Conservation (phyloP, 2,113 vertebrate genomes). For the Tinamus guttatus region DNA sequence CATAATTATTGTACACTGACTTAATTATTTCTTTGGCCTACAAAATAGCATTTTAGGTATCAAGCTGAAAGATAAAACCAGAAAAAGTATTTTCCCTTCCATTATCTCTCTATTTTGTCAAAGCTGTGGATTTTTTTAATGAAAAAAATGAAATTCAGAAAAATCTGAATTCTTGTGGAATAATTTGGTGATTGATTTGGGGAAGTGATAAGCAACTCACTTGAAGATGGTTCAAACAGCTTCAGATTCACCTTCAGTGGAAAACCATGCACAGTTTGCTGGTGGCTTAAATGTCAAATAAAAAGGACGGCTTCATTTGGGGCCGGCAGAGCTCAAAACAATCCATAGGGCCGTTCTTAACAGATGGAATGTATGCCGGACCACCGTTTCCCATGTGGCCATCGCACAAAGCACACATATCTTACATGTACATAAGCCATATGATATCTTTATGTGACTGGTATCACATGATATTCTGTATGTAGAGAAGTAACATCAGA, state of each 20-base stretch:
- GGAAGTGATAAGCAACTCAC: not conserved
- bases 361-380: rapidly evolving
- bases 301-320: not conserved
- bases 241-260: not conserved
- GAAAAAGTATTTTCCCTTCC: not conserved
- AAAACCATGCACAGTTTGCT: not conserved
- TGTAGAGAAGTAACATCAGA: not conserved
- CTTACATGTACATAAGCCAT: not conserved
- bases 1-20: not conserved
- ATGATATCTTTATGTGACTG: not conserved
- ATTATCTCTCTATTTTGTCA: not conserved
- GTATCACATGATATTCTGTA: not conserved
- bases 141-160: not conserved
- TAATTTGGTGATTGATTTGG: not conserved
- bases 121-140: not conserved
- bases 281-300: not conserved
- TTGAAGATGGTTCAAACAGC: not conserved
- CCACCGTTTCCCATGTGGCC: not conserved
- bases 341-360: not conserved
- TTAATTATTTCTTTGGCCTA: not conserved
- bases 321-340: not conserved
- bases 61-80: not conserved
- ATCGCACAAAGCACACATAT: not conserved
- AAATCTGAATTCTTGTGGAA: not conserved
- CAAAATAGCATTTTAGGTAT: not conserved